Percentiles rank a stretch among this genome's conserved stretches.
phyloP scores from a whole-genome alignment of 2,797 vertebrate species.

The Lagocephalus sceleratus region DNA sequence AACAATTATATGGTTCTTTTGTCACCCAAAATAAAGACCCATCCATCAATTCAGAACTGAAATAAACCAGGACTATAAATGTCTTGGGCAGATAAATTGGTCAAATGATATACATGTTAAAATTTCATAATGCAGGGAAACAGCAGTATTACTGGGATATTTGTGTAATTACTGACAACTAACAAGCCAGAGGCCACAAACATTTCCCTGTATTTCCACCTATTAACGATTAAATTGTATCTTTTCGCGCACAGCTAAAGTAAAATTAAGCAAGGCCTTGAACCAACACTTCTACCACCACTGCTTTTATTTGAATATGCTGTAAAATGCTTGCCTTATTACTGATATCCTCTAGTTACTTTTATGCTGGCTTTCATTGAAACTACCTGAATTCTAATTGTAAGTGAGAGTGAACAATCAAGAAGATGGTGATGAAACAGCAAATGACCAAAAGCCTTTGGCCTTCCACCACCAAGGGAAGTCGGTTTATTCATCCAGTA shows the following conservation, averaged over 20 bases:
- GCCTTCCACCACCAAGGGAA: conserved; percentile 19
- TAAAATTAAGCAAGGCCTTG: too few species aligned
- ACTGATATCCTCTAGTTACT: conserved; percentile 18
- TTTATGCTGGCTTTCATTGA: conserved; percentile 17
- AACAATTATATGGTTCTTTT: too few species aligned
- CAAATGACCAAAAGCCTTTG: conserved; percentile 40
- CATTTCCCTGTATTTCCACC: neutral
- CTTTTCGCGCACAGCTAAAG: neutral
- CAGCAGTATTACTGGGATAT: neutral
- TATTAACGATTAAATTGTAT: neutral
- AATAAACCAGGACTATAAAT: too few species aligned
- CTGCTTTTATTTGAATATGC: conserved; percentile 2
- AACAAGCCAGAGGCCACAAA: conserved; percentile 1
- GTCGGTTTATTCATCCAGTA: neutral
- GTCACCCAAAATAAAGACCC: too few species aligned
- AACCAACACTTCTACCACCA: neutral
- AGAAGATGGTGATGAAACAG: conserved; percentile 43
- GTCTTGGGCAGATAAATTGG: conserved; percentile 13
- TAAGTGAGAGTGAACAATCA: conserved; percentile 33
- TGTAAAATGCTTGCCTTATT: conserved; percentile 5
- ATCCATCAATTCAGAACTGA: too few species aligned
- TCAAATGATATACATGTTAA: conserved; percentile 22
- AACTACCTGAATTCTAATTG: conserved; percentile 50
- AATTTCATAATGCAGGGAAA: conserved; percentile 2
- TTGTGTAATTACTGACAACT: neutral